Evolutionary conservation across 2,113 vertebrate genomes (phyloP), one percentile per base, ranked within the genome.

Genomic region (Pionites leucogaster): DNA sequence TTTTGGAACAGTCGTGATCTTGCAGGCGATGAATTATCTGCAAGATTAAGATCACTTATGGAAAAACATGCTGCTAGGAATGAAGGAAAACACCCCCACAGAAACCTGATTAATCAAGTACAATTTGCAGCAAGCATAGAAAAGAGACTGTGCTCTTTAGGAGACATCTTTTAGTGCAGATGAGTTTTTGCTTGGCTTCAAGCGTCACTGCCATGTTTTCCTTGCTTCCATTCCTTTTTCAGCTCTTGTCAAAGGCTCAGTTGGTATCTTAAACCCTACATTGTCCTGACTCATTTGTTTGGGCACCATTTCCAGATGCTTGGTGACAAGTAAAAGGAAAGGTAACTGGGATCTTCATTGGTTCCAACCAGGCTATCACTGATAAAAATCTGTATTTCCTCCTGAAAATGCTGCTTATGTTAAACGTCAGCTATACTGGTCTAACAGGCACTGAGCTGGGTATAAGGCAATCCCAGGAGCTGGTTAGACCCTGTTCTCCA

Each of bases 101-200:
- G 19, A 75, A 89, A 94, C 19, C 83, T 88, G 80, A 84, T 92
- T 92, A 95, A 95, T 92, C 74, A 79, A 87, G 69, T 55, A 50
- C 57, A 92, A 91, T 11, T 92, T 69, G 72, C 79, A 93, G 86
- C 4, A 9, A 76, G 65, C 39, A 16, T 1, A 42, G 49, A 78
- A 62, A 23, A 68, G 31, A 83, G 31, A 55, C 0, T 55, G 31
- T 91, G 44, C 20, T 85, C 64, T 63, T 83, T 9, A 70, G 50
- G 59, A 77, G 44, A n/a, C 2, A 27, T 68, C 47, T 93, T 85
- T 60, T 42, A 29, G n/a, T 12, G 23, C 27, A 81, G 22, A 81
- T n/a, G 25, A 92, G 15, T 25, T 81, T 82, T 70, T 86, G 25
- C 68, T 53, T 31, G 50, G 31, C 64, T 93, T 39, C 59, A 47